Base-by-base conservation (phyloP, 2,113 vertebrate species). In the Chamaetylas fuelleborni region DNA sequence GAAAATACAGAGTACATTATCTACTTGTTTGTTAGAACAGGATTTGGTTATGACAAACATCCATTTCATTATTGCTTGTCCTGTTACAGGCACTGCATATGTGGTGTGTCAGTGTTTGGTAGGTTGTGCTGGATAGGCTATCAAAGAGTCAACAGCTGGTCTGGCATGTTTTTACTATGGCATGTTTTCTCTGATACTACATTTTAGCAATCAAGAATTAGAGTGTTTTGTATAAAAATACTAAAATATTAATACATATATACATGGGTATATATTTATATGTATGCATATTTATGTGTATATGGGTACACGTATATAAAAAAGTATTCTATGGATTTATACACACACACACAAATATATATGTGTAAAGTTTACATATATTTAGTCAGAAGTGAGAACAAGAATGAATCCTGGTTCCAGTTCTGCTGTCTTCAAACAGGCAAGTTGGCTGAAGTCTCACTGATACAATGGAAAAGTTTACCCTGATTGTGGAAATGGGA, bases 331-430 rank as follows among this genome's bases (percentile, higher is more conserved):
- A 23, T n/a, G 8, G 4, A 22, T 36, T 34, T 36, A 69, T 4
- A 18, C 6, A n/a, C 4, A n/a, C 4, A n/a, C 6, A 28, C 5
- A 18, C 5, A 64, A 17, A 45, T 17, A 25, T 7, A 7, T 5
- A 9, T 42, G 15, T 29, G 23, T 51, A 81, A 78, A 81, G 22
- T 77, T 40, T 50, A 3, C 33, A 14, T 24, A 8, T 58, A 11
- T 91, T 83, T 38, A 74, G 34, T 29, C 57, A 79, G 50, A 88
- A 81, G 51, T 65, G 45, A 61, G 28, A 40, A 67, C 48, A 24
- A 36, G 19, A 13, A 9, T 45, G 43, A 84, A 74, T 29, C 43
- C 29, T 54, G 48, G 40, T 56, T 71, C 61, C 48, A 67, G 34
- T 86, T 72, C 43, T 86, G 56, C 51, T 60, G 19, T 54, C 42